These are phyloP conservation scores for Saccostrea cuccullata DNA, from an alignment of 1,140 invertebrate genomes.

Conservation along the genomic window DNA sequence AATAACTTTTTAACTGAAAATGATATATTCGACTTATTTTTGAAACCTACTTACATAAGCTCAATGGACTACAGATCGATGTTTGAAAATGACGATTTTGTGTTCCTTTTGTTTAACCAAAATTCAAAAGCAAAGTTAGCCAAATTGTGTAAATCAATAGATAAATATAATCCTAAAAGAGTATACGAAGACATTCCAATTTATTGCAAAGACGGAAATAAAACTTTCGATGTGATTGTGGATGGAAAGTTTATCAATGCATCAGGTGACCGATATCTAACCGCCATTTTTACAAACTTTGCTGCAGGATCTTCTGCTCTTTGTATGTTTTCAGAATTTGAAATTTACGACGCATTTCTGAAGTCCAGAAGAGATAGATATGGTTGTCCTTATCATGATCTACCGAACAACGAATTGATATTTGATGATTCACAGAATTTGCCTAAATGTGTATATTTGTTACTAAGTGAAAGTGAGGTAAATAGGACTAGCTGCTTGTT, in stretches of 20 bases:
- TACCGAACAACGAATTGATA: too few species aligned
- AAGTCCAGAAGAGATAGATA: too few species aligned
- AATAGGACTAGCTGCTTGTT: too few species aligned
- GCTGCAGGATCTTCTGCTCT: background rate
- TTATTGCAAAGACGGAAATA: background rate
- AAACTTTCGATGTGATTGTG: background rate
- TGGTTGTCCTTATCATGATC: too few species aligned
- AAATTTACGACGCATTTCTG: background rate
- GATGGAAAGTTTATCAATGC: background rate
- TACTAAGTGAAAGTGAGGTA: too few species aligned
- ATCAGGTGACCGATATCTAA: background rate
- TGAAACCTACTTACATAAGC: background rate
- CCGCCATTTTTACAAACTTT: background rate
- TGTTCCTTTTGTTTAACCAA: background rate
- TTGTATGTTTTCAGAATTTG: background rate
- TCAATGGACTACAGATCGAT: background rate
- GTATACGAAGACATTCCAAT: constrained; percentile 13
- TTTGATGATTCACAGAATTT: too few species aligned
- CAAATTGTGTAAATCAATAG: background rate
- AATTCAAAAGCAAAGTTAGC: background rate
- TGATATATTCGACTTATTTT: background rate
- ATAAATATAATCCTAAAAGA: background rate
- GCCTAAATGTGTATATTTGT: too few species aligned
- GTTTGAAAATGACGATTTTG: background rate
- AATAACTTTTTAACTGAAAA: too few species aligned